These are phyloP conservation scores for Vireo altiloquus DNA, from an alignment of 2,113 vertebrate species.

Conservation along the genomic window DNA sequence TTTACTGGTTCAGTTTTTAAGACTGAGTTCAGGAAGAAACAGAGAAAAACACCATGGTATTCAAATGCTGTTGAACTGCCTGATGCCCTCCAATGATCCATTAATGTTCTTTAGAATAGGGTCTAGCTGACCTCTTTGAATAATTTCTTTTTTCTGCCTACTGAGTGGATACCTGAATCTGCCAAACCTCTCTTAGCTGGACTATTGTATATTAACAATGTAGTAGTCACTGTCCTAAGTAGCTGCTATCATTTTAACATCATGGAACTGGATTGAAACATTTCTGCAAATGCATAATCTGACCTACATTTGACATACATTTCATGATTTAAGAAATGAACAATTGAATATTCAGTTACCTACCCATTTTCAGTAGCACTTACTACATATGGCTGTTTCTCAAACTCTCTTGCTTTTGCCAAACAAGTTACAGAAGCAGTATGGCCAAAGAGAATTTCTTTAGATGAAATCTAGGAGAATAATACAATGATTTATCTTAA, in stretches of 20 bases:
- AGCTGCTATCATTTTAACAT: not conserved
- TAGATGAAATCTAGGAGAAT: conserved; percentile 74
- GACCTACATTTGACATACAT: not conserved
- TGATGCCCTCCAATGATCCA: not conserved
- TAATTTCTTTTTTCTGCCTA: not conserved
- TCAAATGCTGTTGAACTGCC: not conserved
- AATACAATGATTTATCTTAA: not conserved
- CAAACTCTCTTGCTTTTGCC: conserved; percentile 80
- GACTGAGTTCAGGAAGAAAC: not conserved
- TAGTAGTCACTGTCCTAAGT: not conserved
- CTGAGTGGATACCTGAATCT: not conserved
- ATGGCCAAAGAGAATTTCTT: conserved; percentile 79
- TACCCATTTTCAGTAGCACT: conserved; percentile 82
- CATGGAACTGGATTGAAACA: not conserved
- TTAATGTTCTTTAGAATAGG: not conserved
- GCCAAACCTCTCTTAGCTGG: not conserved
- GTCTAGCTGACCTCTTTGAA: not conserved
- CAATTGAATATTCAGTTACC: conserved; percentile 32
- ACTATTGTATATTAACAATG: not conserved
- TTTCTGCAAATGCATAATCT: not conserved
- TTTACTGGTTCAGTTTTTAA: not conserved
- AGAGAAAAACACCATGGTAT: not conserved
- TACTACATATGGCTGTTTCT: conserved; percentile 77
- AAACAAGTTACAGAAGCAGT: conserved; percentile 76
- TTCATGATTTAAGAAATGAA: not conserved